Evolutionary conservation across 2,113 vertebrate genomes (phyloP), one percentile per base, ranked within the genome.

Genomic region (Pangasianodon gigas): DNA sequence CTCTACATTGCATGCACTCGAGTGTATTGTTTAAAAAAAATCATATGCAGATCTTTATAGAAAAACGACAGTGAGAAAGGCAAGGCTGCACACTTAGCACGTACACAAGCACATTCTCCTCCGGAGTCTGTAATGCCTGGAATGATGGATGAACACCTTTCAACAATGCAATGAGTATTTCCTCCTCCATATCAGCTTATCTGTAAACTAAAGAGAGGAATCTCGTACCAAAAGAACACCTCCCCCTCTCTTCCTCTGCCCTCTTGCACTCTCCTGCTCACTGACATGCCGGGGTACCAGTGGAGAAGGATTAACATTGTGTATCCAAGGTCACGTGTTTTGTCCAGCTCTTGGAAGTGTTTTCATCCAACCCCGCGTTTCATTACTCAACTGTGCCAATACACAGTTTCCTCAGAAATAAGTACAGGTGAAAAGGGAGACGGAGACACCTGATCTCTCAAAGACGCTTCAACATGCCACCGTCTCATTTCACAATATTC

Each of bases 171-270:
- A 84, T 44, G 44, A 94, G 83, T 92, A 93, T 91, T 80, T 95
- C 93, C 94, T 93, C 89, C 65, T 89, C 52, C 93, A 93, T 95
- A 95, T 95, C 94, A 91, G 89, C 94, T 96, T 95, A 96, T 96
- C 95, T 95, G 83, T 91, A 93, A 93, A 79, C 86, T 48, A 79
- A 86, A 94, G 92, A 91, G 92, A 89, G 86, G 93, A 83, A 90
- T 93, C 91, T 89, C 85, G 90, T 87, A 75, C 81, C 83, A 91
- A 71, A 93, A 91, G 92, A 92, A 89, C 87, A 79, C 77, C 69
- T 46, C 83, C 74, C 84, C 24, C 48, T 19, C 86, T 13, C 29
- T 51, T 56, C 37, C 65, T 37, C 11, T 79, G 67, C 71, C 44
- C n/a, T n/a, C 37, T 58, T n/a, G 1, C 69, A 32, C 69, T 19